phyloP scores from a whole-genome alignment of 2,888 invertebrate genomes.

The Masnerella sp. region DNA sequence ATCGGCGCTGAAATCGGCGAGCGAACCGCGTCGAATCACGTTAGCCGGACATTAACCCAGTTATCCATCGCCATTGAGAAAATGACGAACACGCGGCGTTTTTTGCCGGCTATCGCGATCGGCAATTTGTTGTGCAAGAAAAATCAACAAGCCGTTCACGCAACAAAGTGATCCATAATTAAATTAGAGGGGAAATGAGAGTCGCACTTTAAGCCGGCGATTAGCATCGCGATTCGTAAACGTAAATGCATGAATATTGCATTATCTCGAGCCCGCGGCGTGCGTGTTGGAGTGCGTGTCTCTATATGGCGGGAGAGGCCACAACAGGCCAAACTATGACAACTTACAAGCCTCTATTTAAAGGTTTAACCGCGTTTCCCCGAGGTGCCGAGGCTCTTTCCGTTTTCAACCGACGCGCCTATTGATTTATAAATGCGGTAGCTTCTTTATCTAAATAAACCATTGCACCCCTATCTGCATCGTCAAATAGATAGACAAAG shows the following conservation, averaged over 20 bases:
- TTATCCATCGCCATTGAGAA: too few relatives aligned
- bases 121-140: conserved; percentile 14
- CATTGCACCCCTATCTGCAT: too few relatives aligned
- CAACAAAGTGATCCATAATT: conserved; percentile 11
- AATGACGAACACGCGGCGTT: too few relatives aligned
- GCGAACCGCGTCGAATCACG: too few relatives aligned
- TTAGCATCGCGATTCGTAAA: conserved; percentile 30
- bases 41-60: too few relatives aligned
- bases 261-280: conserved; percentile 7
- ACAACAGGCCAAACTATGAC: conserved; percentile 58
- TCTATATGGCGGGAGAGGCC: conserved; percentile 62
- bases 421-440: conserved; percentile 49
- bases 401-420: conserved; percentile 28
- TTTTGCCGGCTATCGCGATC: conserved; percentile 5
- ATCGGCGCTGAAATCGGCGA: too few relatives aligned
- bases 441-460: conserved; percentile 14
- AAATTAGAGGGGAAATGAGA: conserved; percentile 7
- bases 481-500: too few relatives aligned
- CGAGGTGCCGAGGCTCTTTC: conserved; percentile 47
- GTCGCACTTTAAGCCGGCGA: conserved; percentile 17
- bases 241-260: conserved; percentile 26
- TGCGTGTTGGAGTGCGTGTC: conserved; percentile 15
- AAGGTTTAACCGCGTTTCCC: conserved; percentile 55
- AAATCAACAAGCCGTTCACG: conserved; percentile 4
- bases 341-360: conserved; percentile 60